Evolutionary conservation across 2,888 invertebrate species (phyloP), one percentile per base, ranked within the genome.

Genomic region (Philereme vetulata): DNA sequence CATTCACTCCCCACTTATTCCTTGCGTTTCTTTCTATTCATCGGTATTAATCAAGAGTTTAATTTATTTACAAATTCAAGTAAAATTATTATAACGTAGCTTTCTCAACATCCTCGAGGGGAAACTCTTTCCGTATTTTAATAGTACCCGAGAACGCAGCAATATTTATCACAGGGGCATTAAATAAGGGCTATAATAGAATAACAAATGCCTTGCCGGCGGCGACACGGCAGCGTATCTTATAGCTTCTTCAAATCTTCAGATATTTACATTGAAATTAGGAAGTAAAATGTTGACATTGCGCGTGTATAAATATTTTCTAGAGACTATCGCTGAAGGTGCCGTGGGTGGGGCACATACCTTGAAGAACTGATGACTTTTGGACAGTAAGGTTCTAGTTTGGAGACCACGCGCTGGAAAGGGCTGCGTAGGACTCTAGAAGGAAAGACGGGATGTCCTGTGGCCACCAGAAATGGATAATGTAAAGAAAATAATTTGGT

Each of bases 121-220:
- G 72, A 77, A 82, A 79, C 81, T 82, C 82, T 81, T 83, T 78
- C 71, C 71, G 72, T 72, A 78, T 82, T 84, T 84, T 84, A 84
- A 82, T 84, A 80, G 77, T 64, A 67, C 77, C 74, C 75, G 65
- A 68, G 76, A 75, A 77, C 70, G 64, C 73, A 70, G 71, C 68
- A 70, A 73, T 84, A 87, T 87, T 84, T 85, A 84, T 87, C 83
- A 85, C 77, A 62, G 72, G 67, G 70, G 78, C 81, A 84, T 86
- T 86, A 86, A 85, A 86, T 86, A 87, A 84, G 83, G 81, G 81
- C 82, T 79, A 86, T 86, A 86, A 86, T 85, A 77, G 80, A 77
- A 81, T 86, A 85, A 86, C 82, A 82, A 85, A 87, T 86, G 82
- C 76, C 48, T 51, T 11, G 38, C 38, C 49, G 79, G 73, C 76